Evolutionary conservation across 2,888 invertebrate species (phyloP).

Genomic region (Erebia epiphron): DNA sequence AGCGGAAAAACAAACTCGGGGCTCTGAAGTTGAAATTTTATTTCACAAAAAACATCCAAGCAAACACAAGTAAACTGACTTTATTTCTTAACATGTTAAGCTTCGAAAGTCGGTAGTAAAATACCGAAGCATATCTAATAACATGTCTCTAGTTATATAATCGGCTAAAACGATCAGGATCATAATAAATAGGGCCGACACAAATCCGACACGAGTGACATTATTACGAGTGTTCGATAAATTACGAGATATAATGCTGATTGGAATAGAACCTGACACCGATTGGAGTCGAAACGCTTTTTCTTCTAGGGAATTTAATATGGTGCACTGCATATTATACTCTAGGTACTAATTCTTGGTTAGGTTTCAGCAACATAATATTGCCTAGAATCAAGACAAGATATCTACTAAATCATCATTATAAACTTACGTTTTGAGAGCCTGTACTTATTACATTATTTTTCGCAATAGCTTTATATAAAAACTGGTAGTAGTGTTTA

Average conservation of each 20-base stretch:
- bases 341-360: neutral
- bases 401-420: neutral
- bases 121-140: slow-evolving; percentile 5
- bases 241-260: slow-evolving; percentile 28
- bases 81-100: neutral
- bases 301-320: slow-evolving; percentile 14
- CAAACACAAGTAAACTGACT: too few species aligned
- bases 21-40: too few species aligned
- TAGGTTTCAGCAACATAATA: neutral
- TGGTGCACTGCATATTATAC: neutral
- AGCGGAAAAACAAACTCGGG: too few species aligned
- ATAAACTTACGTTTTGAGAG: too few species aligned
- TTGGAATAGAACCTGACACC: slow-evolving; percentile 26
- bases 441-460: too few species aligned
- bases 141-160: slow-evolving; percentile 16
- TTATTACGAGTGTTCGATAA: slow-evolving; percentile 28
- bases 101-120: neutral
- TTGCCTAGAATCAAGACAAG: neutral
- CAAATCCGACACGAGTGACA: slow-evolving; percentile 27
- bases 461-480: too few species aligned
- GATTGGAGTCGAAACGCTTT: slow-evolving; percentile 10
- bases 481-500: too few species aligned
- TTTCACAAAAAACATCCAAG: too few species aligned
- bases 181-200: slow-evolving; percentile 27
- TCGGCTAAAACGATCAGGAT: slow-evolving; percentile 19